phyloP scores from a whole-genome alignment of 2,888 invertebrate genomes.

The Meloe dianella region DNA sequence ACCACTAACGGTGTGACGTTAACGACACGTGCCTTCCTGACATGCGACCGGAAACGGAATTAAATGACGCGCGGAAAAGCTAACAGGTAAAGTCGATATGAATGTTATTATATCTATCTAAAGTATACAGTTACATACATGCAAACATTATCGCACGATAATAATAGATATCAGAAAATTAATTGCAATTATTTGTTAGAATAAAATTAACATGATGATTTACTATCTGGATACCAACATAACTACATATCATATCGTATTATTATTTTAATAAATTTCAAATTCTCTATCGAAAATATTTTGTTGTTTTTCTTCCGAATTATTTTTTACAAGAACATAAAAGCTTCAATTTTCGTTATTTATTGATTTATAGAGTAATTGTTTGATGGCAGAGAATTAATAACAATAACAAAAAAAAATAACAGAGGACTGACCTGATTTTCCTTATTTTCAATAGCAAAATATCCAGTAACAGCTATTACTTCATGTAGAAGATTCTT shows the following conservation, averaged over 20 bases:
- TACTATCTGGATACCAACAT: neutral
- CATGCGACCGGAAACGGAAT: slow-evolving; percentile 43
- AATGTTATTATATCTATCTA: neutral
- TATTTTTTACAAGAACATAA: neutral
- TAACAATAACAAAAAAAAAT: neutral
- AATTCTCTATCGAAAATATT: neutral
- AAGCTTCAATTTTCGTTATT: neutral
- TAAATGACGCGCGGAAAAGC: slow-evolving; percentile 42
- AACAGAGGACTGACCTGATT: slow-evolving; percentile 69
- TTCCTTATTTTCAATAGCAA: slow-evolving; percentile 78
- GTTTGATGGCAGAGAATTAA: neutral
- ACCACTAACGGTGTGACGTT: neutral
- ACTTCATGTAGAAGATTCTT: slow-evolving; percentile 78
- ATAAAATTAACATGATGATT: slow-evolving; percentile 1
- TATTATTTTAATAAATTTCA: neutral
- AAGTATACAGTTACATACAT: slow-evolving; percentile 10
- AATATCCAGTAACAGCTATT: slow-evolving; percentile 81
- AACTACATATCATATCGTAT: neutral
- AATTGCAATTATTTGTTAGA: neutral
- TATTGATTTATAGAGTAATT: neutral
- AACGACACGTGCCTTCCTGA: slow-evolving; percentile 34
- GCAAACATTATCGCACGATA: neutral
- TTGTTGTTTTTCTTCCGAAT: too few relatives aligned
- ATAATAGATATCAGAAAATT: neutral
- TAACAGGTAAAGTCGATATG: slow-evolving; percentile 37